Base-by-base conservation (phyloP, 2,797 vertebrate genomes). In the Onychomys leucogaster region DNA sequence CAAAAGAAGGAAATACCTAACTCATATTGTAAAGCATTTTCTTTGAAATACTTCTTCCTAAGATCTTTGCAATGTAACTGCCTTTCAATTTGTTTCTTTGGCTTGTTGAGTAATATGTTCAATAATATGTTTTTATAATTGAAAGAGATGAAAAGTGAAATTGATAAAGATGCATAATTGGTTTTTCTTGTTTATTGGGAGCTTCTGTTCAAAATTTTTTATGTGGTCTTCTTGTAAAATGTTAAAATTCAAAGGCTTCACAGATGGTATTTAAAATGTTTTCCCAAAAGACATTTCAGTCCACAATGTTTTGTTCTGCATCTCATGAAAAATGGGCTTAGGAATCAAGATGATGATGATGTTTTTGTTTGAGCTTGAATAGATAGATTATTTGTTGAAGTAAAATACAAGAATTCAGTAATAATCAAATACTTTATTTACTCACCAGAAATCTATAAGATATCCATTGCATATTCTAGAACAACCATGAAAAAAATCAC, bases 91-190 rank as follows among this genome's bases (percentile, higher is more conserved):
- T 93, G 23, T 81, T 96, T 95, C n/a, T 52, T 95, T 96, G 88
- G 76, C 81, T 96, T 97, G 34, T 97, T 93, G 86, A 95, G 29
- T 97, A 93, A 95, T 96, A 59, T 96, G 34, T 84, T 88, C 71
- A 59, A 91, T 97, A 92, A 94, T 96, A 71, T 94, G 95, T 75
- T 97, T 97, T 97, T 96, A 95, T 93, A 97, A 94, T 97, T 96
- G 76, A 96, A 25, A 8, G n/a, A 96, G 71, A 96, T 97, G 87
- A 97, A 97, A 97, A 97, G 81, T 97, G 55, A 97, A 96, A 92
- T 96, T 96, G 81, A 96, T 95, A 97, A 96, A 96, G 71, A 96
- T 88, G 55, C 76, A 92, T 88, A 97, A 96, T 97, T 96, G 46
- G 29, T 77, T 97, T 96, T 81, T 93, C 88, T 92, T 96, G 96